Evolutionary conservation across 2,797 vertebrate genomes (phyloP).

Genomic region (Leuciscus waleckii): DNA sequence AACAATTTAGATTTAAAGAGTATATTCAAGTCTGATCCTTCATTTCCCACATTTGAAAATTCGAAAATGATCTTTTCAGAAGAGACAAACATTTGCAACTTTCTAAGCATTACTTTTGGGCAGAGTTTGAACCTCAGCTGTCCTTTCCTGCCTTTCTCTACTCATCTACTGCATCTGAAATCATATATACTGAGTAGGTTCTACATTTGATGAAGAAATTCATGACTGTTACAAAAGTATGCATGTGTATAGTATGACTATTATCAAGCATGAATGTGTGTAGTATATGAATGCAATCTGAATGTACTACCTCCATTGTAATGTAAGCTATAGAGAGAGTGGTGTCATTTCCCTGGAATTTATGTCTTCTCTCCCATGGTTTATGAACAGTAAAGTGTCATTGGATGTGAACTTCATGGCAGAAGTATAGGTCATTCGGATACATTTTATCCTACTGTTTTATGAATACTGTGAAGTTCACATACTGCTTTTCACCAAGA

Average conservation of each 20-base stretch:
- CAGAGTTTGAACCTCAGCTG: not conserved
- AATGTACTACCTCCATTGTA: not conserved
- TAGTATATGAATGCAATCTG: not conserved
- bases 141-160: not conserved
- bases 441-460: not conserved
- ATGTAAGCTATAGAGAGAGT: not conserved
- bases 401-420: not conserved
- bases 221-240: not conserved
- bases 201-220: no score
- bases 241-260: not conserved
- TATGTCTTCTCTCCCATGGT: not conserved
- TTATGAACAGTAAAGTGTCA: not conserved
- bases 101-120: not conserved
- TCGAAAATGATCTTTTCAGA: not conserved
- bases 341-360: not conserved
- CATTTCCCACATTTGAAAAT: not conserved
- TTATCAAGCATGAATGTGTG: not conserved
- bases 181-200: not conserved
- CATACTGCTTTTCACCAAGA: not conserved
- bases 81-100: not conserved
- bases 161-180: not conserved
- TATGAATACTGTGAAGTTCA: not conserved
- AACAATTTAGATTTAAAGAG: not conserved
- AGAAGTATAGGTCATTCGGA: not conserved
- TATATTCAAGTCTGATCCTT: not conserved